Base-by-base conservation (phyloP, 2,888 invertebrate genomes). In the Nezara viridula region DNA sequence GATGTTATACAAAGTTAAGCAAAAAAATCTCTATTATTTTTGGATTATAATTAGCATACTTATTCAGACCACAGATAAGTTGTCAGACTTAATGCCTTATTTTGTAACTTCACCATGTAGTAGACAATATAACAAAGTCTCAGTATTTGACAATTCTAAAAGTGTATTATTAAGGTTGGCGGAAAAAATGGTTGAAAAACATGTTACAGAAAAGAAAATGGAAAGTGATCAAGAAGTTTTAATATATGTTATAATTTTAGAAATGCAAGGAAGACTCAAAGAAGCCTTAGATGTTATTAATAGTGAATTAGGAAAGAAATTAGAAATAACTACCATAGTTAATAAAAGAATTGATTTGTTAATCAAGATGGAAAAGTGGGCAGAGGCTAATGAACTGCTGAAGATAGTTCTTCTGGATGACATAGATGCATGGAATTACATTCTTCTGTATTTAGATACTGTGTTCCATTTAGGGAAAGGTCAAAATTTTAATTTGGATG, bases 41-140 rank as follows among this genome's bases (percentile, higher is more conserved):
- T 99, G 99, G 99, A 97, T 98, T 37, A 96, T 99, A 19, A 98
- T 99, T 97, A 98, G 98, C 92, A 95, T 98, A 91, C 96, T 99
- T 40, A 95, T 99, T 94, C 99, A 99, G 95, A 98, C 97, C 92
- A 91, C 89, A n/a, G 89, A 90, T 21, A 89, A 88, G 24, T 77
- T 90, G n/a, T 66, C 77, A 3, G 90, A 90, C 73, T 55, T 90
- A 49, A 86, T 90, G 37, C 81, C 60, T 52, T 81, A 87, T n/a
- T 89, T 89, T 73, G 21, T 52, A 10, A 44, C 52, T 49, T 66
- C 81, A 37, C 86, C 85, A 47, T 88, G 73, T n/a, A 77, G 40
- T 55, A 21, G 44, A 21, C 81, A 88, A 21, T 50, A 47, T 1
- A 88, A 88, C 14, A 66, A 77, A 49, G 9, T 21, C n/a, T 44